These are phyloP conservation scores for Copidosoma floridanum DNA, from an alignment of 1,140 invertebrate species.

Conservation along the genomic window DNA sequence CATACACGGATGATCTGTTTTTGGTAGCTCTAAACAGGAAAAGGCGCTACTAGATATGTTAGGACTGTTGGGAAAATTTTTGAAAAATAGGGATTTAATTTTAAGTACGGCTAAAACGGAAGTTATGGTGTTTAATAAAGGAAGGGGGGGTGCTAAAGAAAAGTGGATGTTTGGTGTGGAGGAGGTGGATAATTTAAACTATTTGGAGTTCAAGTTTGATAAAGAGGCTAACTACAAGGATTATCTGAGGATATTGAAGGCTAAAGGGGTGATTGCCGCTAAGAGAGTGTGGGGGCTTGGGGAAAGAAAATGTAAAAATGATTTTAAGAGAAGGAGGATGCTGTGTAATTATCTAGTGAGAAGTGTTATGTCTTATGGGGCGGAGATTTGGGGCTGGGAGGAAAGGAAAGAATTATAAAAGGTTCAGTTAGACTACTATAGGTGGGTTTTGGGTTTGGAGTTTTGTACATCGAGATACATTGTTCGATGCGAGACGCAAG, in stretches of 20 bases:
- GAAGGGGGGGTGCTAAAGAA: background rate
- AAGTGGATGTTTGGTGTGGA: constrained; percentile 19
- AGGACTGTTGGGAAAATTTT: constrained; percentile 1
- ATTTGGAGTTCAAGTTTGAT: constrained; percentile 25
- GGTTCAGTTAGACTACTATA: background rate
- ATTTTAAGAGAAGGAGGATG: constrained; percentile 14
- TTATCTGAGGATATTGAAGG: constrained; percentile 18
- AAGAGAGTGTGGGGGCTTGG: constrained; percentile 15
- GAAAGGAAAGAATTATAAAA: constrained; percentile 22
- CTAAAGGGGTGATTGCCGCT: constrained; percentile 13
- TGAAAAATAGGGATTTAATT: constrained; percentile 18
- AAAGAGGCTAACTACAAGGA: constrained; percentile 12
- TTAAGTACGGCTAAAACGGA: constrained; percentile 23
- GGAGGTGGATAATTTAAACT: constrained; percentile 23
- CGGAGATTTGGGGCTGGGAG: too few relatives aligned
- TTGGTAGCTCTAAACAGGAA: too few relatives aligned
- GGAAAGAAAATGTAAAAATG: too few relatives aligned
- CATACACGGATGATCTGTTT: constrained; percentile 17
- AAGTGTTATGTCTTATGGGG: too few relatives aligned
- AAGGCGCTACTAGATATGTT: constrained; percentile 22
- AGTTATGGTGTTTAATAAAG: constrained; percentile 15
- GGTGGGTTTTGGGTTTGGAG: constrained; percentile 24
- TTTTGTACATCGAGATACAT: constrained; percentile 25
- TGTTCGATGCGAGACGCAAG: constrained; percentile 4
- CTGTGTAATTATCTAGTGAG: constrained; percentile 18